Conservation (phyloP, 1,140 invertebrate genomes). For the Metopolophium dirhodum region DNA sequence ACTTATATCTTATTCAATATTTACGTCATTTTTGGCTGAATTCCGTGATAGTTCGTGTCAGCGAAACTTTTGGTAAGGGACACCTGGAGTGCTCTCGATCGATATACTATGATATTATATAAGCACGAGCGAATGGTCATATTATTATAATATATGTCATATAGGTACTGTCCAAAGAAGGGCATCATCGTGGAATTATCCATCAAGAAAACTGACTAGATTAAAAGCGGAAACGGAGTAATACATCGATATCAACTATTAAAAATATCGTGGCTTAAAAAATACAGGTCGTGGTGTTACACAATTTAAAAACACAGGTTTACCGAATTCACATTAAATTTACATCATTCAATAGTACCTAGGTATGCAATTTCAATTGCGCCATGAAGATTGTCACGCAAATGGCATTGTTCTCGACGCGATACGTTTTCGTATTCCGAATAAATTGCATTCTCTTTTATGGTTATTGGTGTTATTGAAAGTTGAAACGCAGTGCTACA, state of each 20-base stretch:
- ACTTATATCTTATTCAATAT: background rate
- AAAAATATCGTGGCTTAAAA: background rate
- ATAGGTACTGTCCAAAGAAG: no score
- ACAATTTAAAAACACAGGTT: background rate
- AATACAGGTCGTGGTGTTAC: background rate
- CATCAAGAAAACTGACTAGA: background rate
- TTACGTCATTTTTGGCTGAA: background rate
- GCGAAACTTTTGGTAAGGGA: background rate
- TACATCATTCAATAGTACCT: background rate
- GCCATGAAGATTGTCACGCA: background rate
- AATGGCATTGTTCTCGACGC: background rate
- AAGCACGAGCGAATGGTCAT: background rate
- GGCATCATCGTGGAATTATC: background rate
- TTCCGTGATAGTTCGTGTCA: background rate
- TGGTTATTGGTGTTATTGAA: constrained; percentile 18
- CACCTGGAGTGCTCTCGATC: background rate
- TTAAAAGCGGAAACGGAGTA: no score
- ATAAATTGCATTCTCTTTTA: background rate
- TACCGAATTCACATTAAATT: background rate
- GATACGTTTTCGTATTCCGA: background rate
- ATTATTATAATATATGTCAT: no score
- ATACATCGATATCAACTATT: background rate
- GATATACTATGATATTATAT: background rate
- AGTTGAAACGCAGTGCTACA: background rate
- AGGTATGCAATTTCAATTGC: background rate